Evolutionary conservation across 2,797 vertebrate species (phyloP).

Genomic region (Anomalospiza imberbis): DNA sequence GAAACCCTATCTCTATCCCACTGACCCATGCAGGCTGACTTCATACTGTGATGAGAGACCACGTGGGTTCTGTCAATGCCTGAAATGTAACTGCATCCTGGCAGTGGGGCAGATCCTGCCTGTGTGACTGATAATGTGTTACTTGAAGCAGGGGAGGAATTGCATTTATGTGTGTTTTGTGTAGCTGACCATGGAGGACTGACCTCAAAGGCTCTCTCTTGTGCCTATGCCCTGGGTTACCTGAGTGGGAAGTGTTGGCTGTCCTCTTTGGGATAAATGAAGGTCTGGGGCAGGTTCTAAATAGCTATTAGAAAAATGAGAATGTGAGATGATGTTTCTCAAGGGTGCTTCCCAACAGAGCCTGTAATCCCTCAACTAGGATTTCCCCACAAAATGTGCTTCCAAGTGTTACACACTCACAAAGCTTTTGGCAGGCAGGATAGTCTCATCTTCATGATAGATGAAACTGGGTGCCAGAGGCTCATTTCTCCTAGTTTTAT

Average conservation of each 20-base stretch:
- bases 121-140: not conserved
- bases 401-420: not conserved
- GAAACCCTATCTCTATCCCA: conserved; percentile 68
- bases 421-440: not conserved
- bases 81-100: conserved; percentile 30
- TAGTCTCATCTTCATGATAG: not conserved
- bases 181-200: not conserved
- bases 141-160: not conserved
- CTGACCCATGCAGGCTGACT: conserved; percentile 21
- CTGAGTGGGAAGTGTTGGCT: not conserved
- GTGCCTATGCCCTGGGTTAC: not conserved
- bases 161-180: not conserved
- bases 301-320: not conserved
- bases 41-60: conserved; percentile 6
- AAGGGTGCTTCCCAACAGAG: not conserved
- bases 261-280: not conserved
- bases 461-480: not conserved
- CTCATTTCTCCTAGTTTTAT: not conserved
- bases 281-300: not conserved
- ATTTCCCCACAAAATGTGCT: not conserved
- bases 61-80: not conserved
- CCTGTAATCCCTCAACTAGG: not conserved
- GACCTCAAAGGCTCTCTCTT: not conserved
- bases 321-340: not conserved
- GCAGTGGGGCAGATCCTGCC: not conserved